phyloP scores from a whole-genome alignment of 2,113 vertebrate species.

The Thalassarche chlororhynchos region DNA sequence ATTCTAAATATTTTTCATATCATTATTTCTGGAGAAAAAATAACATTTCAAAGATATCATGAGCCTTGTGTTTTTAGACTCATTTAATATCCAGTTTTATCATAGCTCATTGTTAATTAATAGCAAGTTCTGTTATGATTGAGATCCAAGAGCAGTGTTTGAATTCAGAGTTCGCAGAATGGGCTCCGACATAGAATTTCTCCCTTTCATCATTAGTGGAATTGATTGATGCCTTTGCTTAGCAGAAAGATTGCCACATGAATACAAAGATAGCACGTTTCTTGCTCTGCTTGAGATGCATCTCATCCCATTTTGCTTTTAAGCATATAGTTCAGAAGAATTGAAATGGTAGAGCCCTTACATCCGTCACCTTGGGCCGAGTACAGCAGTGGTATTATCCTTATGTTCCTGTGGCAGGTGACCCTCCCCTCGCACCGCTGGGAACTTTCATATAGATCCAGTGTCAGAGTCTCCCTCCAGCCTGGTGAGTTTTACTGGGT shows the following conservation, averaged over 20 bases:
- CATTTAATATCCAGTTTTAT: background rate
- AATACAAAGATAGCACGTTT: background rate
- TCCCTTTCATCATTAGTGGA: background rate
- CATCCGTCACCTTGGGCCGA: background rate
- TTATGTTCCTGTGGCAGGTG: background rate
- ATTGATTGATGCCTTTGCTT: background rate
- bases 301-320: conserved; percentile 19
- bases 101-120: background rate
- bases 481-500: background rate
- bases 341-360: conserved; percentile 2
- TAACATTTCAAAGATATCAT: background rate
- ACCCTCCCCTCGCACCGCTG: accelerated
- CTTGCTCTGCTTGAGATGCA: background rate
- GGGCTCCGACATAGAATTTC: background rate
- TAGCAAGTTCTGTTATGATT: background rate
- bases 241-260: background rate
- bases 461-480: background rate
- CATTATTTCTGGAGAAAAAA: background rate
- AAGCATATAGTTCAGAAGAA: conserved; percentile 32
- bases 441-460: background rate
- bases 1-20: background rate
- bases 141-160: background rate
- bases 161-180: background rate
- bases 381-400: background rate
- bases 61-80: background rate